Base-by-base conservation (phyloP, 2,797 vertebrate genomes). In the Carapus acus region DNA sequence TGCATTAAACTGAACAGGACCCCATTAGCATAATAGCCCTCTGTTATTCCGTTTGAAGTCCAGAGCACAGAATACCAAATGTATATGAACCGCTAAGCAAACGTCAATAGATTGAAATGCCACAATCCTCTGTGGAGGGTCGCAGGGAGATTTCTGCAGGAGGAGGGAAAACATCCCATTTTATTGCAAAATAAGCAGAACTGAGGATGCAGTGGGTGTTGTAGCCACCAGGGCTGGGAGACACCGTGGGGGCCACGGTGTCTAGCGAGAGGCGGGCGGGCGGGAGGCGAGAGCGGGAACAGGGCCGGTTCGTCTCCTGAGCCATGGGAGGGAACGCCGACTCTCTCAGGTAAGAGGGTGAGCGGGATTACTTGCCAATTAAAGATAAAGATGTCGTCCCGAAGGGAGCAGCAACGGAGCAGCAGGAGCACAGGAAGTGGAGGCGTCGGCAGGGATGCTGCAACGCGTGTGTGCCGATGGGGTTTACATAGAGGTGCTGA, bases 11-110 rank as follows among this genome's bases (percentile, higher is more conserved):
- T 78, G 84, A 86, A 87, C 85, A 86, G 81, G 81, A 84, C 77
- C 69, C 69, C 83, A 88, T 89, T 89, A 87, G 85, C 87, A 89
- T 89, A 89, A 87, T 82, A 74, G 80, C 77, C 80, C 82, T 84
- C 79, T 83, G 76, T 80, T 80, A 90, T 88, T 89, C 86, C 78
- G 86, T 88, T 89, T 89, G 87, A 90, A 88, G 85, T 88, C 83
- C 83, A 77, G 73, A 83, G 84, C 77, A 73, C 74, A 76, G 88
- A 87, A 88, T 89, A 87, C 84, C 85, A 88, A 85, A 89, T 88
- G 83, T 87, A 85, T 86, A 87, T 80, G 74, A 88, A 86, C 79
- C 79, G 80, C 62, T 83, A 87, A 85, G 85, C 87, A 84, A 87
- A 88, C 83, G 87, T 88, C 87, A 88, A 89, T 88, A 88, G 83